Base-by-base conservation (phyloP, 2,113 vertebrate genomes). In the Tauraco erythrolophus region DNA sequence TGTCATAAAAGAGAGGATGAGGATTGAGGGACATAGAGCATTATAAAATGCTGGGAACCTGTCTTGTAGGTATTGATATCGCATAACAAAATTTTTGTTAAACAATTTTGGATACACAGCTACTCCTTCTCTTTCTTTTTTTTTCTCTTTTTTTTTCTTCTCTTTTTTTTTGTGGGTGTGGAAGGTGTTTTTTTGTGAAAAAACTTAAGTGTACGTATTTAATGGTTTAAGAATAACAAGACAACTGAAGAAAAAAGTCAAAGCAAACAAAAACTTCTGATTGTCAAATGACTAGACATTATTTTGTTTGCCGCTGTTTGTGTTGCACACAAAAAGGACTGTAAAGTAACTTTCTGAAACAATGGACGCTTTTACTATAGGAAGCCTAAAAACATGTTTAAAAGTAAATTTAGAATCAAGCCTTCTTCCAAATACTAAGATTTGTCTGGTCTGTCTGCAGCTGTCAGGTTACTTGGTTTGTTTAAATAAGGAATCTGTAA, bases 401-500 rank as follows among this genome's bases (percentile, higher is more conserved):
- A 85, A 62, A 78, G 65, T 65, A 65, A 56, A 43, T 66, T 88
- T 61, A 86, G 39, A 91, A 37, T 61, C 10, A 64, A 69, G 8
- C 23, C 14, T 57, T 56, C 31, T 51, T 79, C 28, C 12, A 4
- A 62, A 17, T 62, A 16, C 15, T 53, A 25, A 35, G 18, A 24
- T 76, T 53, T 83, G 41, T 53, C 88, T 66, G 53, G n/a, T 46
- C n/a, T 66, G 25, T 69, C 11, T 57, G 72, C 35, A 92, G 51
- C 48, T 94, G 43, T 70, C 71, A 41, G 22, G 53, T 84, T 61
- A 62, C 50, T 77, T 88, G 22, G 6, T 81, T 91, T 91, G 33
- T 80, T 89, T 94, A 81, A 80, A 33, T 84, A 41, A 24, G 46
- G 11, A 84, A 69, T 83, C 88, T 94, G 35, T 75, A n/a, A 46